Evolutionary conservation across 2,113 vertebrate species (phyloP).

Genomic region (Hippocampus guttulatus): DNA sequence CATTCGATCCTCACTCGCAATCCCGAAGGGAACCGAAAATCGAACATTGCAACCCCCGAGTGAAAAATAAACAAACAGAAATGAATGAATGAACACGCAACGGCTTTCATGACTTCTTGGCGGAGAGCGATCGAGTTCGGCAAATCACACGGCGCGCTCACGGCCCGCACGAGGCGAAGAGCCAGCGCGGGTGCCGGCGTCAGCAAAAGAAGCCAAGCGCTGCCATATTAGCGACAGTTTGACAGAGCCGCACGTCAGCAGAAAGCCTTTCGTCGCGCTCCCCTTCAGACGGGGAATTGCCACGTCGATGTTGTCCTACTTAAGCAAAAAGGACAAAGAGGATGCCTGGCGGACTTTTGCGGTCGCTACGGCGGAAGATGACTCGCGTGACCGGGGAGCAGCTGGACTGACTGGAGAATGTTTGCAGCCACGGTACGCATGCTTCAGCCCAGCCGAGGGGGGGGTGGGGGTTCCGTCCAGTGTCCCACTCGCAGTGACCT

Average conservation of each 20-base stretch:
- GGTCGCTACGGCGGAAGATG: not conserved
- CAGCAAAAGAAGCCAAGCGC: slow-evolving; percentile 12
- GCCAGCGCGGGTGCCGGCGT: not conserved
- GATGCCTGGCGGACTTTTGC: not conserved
- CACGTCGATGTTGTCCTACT: slow-evolving; percentile 5
- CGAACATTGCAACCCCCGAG: too few species aligned
- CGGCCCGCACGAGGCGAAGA: not conserved
- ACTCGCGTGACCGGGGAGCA: slow-evolving; percentile 31
- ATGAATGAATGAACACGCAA: too few species aligned
- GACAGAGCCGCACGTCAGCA: slow-evolving; percentile 16
- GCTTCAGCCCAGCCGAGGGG: not conserved
- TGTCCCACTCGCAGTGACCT: not conserved
- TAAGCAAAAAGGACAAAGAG: not conserved
- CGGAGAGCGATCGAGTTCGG: not conserved
- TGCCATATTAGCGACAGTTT: slow-evolving; percentile 15
- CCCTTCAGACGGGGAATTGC: not conserved
- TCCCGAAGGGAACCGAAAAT: too few species aligned
- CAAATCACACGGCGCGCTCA: not conserved
- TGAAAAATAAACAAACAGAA: too few species aligned
- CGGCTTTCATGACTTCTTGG: too few species aligned
- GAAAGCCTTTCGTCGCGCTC: slow-evolving; percentile 9
- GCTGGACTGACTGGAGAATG: slow-evolving; percentile 10
- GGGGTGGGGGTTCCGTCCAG: not conserved
- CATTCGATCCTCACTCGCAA: too few species aligned
- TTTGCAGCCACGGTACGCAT: not conserved